A percentile compares a stretch with the other conserved stretches of the same genome.
Evolutionary conservation across 2,797 vertebrate species (phyloP).

Genomic region (Myripristis murdjan): DNA sequence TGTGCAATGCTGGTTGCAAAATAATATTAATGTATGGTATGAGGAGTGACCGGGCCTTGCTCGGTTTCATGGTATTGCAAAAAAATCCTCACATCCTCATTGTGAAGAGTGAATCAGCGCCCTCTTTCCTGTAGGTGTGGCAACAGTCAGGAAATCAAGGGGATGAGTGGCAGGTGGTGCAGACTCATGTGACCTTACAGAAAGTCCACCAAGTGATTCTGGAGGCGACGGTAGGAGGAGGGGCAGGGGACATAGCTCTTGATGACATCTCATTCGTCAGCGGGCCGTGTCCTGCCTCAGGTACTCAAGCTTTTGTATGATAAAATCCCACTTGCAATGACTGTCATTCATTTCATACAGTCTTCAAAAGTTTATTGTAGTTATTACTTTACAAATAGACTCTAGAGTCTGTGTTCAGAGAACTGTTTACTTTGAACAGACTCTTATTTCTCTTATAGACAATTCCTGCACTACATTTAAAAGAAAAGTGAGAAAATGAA

Average conservation of each 20-base stretch:
- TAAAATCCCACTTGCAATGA: background rate
- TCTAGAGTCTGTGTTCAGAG: too few relatives aligned
- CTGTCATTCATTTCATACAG: background rate
- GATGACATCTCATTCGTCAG: conserved; percentile 79
- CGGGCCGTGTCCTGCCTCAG: conserved; percentile 77
- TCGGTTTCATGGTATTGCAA: conserved; percentile 69
- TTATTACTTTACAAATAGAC: background rate
- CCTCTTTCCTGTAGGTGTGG: conserved; percentile 84
- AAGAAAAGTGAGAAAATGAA: background rate
- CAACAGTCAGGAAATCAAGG: conserved; percentile 79
- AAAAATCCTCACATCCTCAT: conserved; percentile 80
- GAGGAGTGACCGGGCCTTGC: conserved; percentile 44
- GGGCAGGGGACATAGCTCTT: conserved; percentile 82
- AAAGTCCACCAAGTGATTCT: conserved; percentile 81
- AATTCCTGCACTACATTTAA: background rate
- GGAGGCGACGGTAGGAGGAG: conserved; percentile 82
- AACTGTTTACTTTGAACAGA: too few relatives aligned
- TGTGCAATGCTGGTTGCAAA: conserved; percentile 80
- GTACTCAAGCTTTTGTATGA: conserved; percentile 61
- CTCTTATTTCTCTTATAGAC: background rate
- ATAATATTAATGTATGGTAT: conserved; percentile 55
- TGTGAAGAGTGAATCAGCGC: conserved; percentile 72
- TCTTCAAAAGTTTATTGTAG: too few relatives aligned
- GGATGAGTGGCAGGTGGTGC: conserved; percentile 78
- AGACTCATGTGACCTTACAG: conserved; percentile 75